Conservation (phyloP, 2,797 vertebrate genomes). For the Crocidura indochinensis region DNA sequence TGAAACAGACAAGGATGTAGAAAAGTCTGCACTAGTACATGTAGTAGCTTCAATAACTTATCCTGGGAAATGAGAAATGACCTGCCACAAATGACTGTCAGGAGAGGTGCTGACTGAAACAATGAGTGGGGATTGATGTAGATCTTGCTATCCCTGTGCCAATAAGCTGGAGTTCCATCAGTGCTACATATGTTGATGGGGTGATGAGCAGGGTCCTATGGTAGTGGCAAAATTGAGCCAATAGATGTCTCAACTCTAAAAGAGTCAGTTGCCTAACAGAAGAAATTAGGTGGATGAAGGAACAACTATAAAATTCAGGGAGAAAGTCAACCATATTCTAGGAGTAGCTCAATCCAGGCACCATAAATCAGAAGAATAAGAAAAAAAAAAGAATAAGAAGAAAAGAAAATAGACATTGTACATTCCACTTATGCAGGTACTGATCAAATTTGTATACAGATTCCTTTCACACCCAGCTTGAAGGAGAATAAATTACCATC, state of each 20-base stretch:
- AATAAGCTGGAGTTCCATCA: background rate
- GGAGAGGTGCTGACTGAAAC: background rate
- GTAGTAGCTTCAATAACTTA: background rate
- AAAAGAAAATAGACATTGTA: accelerated
- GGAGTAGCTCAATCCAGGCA: background rate
- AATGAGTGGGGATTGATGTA: background rate
- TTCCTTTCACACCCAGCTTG: background rate
- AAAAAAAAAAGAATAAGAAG: too few relatives aligned
- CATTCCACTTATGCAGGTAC: background rate
- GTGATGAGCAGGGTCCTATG: background rate
- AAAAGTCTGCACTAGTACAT: background rate
- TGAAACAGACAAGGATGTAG: background rate
- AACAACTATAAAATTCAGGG: background rate
- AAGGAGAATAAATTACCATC: background rate
- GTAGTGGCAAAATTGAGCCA: background rate
- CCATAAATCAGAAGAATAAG: too few relatives aligned
- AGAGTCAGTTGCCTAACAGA: conserved; percentile 11
- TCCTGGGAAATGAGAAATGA: background rate
- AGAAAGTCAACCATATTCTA: conserved; percentile 3
- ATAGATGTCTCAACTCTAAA: background rate
- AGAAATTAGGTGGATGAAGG: background rate
- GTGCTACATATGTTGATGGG: background rate
- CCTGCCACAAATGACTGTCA: background rate
- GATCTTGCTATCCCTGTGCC: background rate
- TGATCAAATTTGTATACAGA: background rate